Conservation (phyloP, 2,113 vertebrate genomes). For the Silurus glanis region DNA sequence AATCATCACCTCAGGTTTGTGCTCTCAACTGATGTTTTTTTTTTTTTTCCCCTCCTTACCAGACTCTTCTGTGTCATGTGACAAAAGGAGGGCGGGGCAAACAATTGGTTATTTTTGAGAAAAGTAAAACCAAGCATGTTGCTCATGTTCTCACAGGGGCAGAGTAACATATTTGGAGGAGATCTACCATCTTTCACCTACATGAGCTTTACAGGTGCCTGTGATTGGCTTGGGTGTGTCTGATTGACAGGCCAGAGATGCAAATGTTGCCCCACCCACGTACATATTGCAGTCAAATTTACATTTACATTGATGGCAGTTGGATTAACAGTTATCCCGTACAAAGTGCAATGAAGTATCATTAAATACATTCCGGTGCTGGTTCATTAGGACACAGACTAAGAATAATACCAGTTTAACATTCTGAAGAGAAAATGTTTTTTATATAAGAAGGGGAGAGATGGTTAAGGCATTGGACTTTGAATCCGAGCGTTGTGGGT, state of each 20-base stretch:
- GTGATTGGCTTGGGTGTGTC: not conserved
- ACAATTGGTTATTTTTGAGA: not conserved
- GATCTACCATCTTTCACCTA: not conserved
- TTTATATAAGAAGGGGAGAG: too few species aligned
- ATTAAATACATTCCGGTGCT: too few species aligned
- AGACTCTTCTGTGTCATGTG: not conserved
- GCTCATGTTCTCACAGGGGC: not conserved
- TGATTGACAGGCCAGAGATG: not conserved
- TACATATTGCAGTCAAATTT: not conserved
- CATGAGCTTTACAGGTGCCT: not conserved
- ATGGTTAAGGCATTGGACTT: too few species aligned
- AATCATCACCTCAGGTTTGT: constrained; percentile 79
- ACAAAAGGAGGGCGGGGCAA: not conserved
- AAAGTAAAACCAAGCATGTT: not conserved
- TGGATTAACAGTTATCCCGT: too few species aligned
- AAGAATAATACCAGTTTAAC: too few species aligned
- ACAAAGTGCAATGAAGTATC: too few species aligned
- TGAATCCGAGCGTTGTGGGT: too few species aligned
- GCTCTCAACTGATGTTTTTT: too few species aligned
- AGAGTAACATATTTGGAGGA: not conserved
- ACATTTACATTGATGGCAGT: too few species aligned
- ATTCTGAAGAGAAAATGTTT: too few species aligned
- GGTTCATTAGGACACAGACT: too few species aligned
- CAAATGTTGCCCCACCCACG: not conserved
- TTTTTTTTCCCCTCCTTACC: too few species aligned